Evolutionary conservation across 1,140 invertebrate genomes (phyloP), one percentile per base, ranked within the genome.

Genomic region (Eurosta solidaginis): DNA sequence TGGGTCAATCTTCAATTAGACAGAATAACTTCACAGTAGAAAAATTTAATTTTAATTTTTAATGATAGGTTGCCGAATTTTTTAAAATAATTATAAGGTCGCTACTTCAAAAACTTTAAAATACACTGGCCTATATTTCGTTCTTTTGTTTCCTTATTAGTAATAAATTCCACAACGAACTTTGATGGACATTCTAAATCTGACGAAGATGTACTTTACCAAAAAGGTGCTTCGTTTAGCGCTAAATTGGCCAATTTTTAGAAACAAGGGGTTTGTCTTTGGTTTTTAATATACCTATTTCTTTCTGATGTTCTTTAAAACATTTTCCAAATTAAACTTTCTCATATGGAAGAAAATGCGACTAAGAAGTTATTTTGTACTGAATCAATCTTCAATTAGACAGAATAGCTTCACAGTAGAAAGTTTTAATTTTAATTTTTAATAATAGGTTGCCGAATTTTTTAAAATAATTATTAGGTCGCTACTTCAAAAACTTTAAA

Each of bases 211-310:
- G 92, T 95, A 68, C 89, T 96, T 25, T 96, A 96, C 85, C 93
- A 95, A 89, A 94, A 94, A 85, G 94, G 94, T 80, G 93, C 93
- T 12, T 94, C 93, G 45, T 94, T 95, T 83, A 94, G 94, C 78
- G 94, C 93, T 78, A 92, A 94, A 85, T 88, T 94, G 83, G 92
- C 92, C 49, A 82, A 83, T 47, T n/a, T n/a, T n/a, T n/a, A n/a
- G n/a, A n/a, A n/a, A n/a, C n/a, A n/a, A n/a, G n/a, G n/a, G n/a
- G n/a, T n/a, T n/a, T n/a, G n/a, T n/a, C n/a, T n/a, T n/a, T n/a
- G n/a, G n/a, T n/a, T n/a, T n/a, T n/a, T n/a, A n/a, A n/a, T n/a
- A n/a, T n/a, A n/a, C n/a, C n/a, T n/a, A n/a, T n/a, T n/a, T n/a
- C n/a, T n/a, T n/a, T n/a, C n/a, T n/a, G n/a, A n/a, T n/a, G n/a